Percentiles rank a stretch among this genome's conserved stretches.
Conservation (phyloP, 2,113 vertebrate genomes). For the Tenebrosternarchus preto region DNA sequence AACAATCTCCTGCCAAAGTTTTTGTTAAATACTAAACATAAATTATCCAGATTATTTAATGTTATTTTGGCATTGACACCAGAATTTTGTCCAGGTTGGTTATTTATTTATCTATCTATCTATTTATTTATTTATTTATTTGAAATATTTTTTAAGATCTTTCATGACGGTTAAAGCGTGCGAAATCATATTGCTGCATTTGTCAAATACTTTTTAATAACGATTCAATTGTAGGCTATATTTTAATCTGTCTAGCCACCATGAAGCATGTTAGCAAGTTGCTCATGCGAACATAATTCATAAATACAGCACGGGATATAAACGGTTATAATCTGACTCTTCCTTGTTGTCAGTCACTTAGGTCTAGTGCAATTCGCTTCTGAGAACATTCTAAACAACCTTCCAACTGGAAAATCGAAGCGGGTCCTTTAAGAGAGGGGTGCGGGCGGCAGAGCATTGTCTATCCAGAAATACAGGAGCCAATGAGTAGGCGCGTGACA, state of each 20-base stretch:
- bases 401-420: conserved; percentile 50
- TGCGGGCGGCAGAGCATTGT: conserved; percentile 63
- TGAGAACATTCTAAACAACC: conserved; percentile 3
- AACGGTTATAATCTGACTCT: neutral
- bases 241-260: too few relatives aligned
- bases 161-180: neutral
- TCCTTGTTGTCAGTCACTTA: neutral
- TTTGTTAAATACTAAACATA: conserved; percentile 8
- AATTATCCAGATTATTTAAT: conserved; percentile 23
- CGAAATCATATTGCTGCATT: too few relatives aligned
- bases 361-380: neutral
- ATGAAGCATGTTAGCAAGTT: too few relatives aligned
- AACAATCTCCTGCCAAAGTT: conserved; percentile 33
- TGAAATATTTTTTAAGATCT: neutral
- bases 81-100: too few relatives aligned
- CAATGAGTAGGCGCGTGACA: conserved; percentile 70
- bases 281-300: neutral
- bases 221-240: too few relatives aligned
- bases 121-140: neutral
- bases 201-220: too few relatives aligned
- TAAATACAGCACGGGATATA: neutral
- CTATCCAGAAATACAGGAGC: conserved; percentile 58
- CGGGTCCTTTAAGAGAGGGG: conserved; percentile 77
- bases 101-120: too few relatives aligned
- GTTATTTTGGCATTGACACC: neutral